Conservation (phyloP, 2,113 vertebrate genomes). For the Struthio camelus region DNA sequence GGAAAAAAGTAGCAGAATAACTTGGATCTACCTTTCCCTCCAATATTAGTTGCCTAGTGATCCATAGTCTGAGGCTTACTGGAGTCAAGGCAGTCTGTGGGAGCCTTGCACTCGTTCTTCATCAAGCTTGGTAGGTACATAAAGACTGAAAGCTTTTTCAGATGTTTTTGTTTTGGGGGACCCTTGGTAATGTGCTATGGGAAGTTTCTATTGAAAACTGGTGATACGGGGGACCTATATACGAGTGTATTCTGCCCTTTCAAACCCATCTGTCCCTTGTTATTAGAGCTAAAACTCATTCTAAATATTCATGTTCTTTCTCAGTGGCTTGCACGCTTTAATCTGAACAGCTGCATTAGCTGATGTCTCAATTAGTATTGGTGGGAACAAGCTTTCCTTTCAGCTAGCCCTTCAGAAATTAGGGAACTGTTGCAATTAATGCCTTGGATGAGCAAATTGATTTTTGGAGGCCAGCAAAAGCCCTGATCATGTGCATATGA, state of each 20-base stretch:
- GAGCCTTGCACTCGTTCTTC: not conserved
- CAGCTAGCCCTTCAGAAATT: not conserved
- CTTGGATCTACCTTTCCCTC: not conserved
- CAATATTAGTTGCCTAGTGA: not conserved
- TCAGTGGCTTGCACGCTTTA: not conserved
- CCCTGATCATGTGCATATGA: not conserved
- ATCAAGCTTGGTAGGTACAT: not conserved
- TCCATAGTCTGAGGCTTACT: not conserved
- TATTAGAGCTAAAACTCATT: not conserved
- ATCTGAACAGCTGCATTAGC: constrained; percentile 10
- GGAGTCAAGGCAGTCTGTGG: not conserved
- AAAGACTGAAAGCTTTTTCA: not conserved
- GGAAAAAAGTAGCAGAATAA: not conserved
- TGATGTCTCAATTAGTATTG: not conserved
- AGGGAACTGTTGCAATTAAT: not conserved
- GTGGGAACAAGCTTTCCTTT: not conserved
- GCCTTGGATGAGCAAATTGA: not conserved
- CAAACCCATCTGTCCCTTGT: not conserved
- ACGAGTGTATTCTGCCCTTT: not conserved
- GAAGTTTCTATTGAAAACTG: not conserved
- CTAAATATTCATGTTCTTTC: not conserved
- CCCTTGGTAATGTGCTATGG: not conserved
- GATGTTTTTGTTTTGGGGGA: not conserved
- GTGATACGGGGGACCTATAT: not conserved
- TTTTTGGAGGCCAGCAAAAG: not conserved